Conservation (phyloP, 2,888 invertebrate species). For the Rhamnusium bicolor region DNA sequence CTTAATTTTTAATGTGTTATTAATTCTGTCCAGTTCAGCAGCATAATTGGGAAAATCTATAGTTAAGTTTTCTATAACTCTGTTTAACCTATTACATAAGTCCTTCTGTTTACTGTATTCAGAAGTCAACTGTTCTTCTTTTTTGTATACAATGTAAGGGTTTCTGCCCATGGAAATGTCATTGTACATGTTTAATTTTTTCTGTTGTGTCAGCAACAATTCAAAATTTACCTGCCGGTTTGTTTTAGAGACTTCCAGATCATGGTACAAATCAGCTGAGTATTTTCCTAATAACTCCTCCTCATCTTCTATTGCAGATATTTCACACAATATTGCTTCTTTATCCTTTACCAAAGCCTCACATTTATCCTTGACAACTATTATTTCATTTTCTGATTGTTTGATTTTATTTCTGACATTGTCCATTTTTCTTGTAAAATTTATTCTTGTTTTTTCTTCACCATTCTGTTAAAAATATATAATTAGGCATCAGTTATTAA, state of each 20-base stretch:
- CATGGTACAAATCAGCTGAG: slow-evolving; percentile 49
- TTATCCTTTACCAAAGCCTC: slow-evolving; percentile 28
- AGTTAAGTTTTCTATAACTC: slow-evolving; percentile 74
- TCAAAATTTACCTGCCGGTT: slow-evolving; percentile 73
- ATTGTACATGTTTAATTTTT: slow-evolving; percentile 77
- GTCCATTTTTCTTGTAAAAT: slow-evolving; percentile 75
- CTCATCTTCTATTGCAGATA: slow-evolving; percentile 22
- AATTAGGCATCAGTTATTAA: background rate
- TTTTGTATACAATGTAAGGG: slow-evolving; percentile 61
- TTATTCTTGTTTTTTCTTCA: slow-evolving; percentile 71
- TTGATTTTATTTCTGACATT: slow-evolving; percentile 76
- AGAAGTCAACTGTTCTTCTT: slow-evolving; percentile 71
- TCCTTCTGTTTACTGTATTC: slow-evolving; percentile 76
- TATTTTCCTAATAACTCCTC: slow-evolving; percentile 40
- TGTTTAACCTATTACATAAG: slow-evolving; percentile 75
- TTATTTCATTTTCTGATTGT: slow-evolving; percentile 69
- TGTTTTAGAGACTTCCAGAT: slow-evolving; percentile 66
- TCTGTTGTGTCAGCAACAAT: slow-evolving; percentile 79
- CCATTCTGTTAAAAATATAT: slow-evolving; percentile 50
- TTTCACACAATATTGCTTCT: slow-evolving; percentile 27
- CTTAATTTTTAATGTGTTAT: slow-evolving; percentile 72
- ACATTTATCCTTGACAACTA: slow-evolving; percentile 32
- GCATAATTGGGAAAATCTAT: slow-evolving; percentile 77
- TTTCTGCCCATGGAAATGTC: slow-evolving; percentile 70
- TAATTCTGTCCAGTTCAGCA: slow-evolving; percentile 70